These are phyloP conservation scores for Chromis chromis DNA, from an alignment of 2,797 vertebrate genomes.

Conservation along the genomic window DNA sequence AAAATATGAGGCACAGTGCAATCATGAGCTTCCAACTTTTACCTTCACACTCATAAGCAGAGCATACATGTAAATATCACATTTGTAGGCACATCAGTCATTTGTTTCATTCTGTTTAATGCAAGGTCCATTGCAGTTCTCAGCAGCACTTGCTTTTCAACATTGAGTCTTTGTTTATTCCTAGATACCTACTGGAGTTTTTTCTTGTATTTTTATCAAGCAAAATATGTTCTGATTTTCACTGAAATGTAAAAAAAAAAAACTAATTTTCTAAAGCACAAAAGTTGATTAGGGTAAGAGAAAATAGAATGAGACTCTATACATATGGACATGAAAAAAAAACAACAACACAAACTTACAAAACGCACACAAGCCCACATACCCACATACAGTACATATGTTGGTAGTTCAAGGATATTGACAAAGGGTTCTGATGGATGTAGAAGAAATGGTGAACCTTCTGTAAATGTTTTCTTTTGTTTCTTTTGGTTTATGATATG, in stretches of 20 bases:
- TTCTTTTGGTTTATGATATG: slow-evolving; percentile 84
- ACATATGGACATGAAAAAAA: slow-evolving; percentile 58
- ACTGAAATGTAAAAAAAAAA: slow-evolving; percentile 78
- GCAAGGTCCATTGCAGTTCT: slow-evolving; percentile 70
- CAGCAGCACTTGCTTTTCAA: slow-evolving; percentile 76
- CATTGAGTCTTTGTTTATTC: slow-evolving; percentile 77
- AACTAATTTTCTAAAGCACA: slow-evolving; percentile 83
- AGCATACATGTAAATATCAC: slow-evolving; percentile 73
- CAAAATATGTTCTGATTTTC: slow-evolving; percentile 80
- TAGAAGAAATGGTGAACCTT: slow-evolving; percentile 76
- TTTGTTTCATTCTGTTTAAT: slow-evolving; percentile 62
- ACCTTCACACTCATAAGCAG: slow-evolving; percentile 63
- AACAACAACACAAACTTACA: slow-evolving; percentile 23
- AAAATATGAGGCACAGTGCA: slow-evolving; percentile 71
- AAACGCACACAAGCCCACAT: slow-evolving; percentile 58
- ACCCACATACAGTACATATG: slow-evolving; percentile 65
- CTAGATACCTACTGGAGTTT: slow-evolving; percentile 76
- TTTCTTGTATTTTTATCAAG: slow-evolving; percentile 82
- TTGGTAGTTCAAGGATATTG: slow-evolving; percentile 57
- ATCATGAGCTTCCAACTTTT: slow-evolving; percentile 80
- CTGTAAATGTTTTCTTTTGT: slow-evolving; percentile 86
- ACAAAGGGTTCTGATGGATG: slow-evolving; percentile 71
- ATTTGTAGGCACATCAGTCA: slow-evolving; percentile 57
- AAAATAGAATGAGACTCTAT: slow-evolving; percentile 49
- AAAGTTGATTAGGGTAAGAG: slow-evolving; percentile 67